Evolutionary conservation across 64 coral and sea anemone species (phyloP), one percentile per base, ranked within the genome.

Genomic region (Anthopleura sola): DNA sequence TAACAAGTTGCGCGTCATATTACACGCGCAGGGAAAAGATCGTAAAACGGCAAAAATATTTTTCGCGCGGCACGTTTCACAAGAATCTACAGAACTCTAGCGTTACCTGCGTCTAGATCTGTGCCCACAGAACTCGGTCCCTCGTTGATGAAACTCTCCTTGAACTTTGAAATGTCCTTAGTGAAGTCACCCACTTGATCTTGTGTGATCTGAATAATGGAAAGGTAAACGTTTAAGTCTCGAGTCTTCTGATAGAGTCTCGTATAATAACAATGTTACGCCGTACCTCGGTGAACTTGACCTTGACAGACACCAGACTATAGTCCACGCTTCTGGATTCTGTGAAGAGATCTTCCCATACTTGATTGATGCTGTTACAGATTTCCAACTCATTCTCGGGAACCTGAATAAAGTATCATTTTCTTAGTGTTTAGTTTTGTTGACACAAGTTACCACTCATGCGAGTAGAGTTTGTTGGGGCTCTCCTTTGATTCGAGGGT

Each of bases 241-340:
- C 29, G 17, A 44, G 9, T 6, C 4, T 44, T 8, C 40, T 44
- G 40, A 6, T 44, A 44, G 40, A 3, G 40, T 44, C 40, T 44
- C 2, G 40, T 44, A 44, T 44, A 6, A 6, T 3, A 44, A 3
- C 9, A 62, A 3, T 24, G 2, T 44, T 34, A 34, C 10, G 10
- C 21, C 79, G 36, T 85, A 99, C 97, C 80, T 99, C 97, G 3
- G 97, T 99, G 38, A 99, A 99, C 51, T 99, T 99, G 89, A 87
- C 92, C 69, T 99, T 99, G 16, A 99, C 97, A 36, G 97, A 90
- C 14, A 99, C 97, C 5, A 99, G 84, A 87, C 97, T 99, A 39
- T 83, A 93, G 54, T 99, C 97, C 14, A 99, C 93, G 49, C 51
- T 84, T 12, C 93, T 88, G 54, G 97, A 99, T 62, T 99, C 92